Evolutionary conservation across 1,140 invertebrate species (phyloP).

Genomic region (Ylistrum balloti): DNA sequence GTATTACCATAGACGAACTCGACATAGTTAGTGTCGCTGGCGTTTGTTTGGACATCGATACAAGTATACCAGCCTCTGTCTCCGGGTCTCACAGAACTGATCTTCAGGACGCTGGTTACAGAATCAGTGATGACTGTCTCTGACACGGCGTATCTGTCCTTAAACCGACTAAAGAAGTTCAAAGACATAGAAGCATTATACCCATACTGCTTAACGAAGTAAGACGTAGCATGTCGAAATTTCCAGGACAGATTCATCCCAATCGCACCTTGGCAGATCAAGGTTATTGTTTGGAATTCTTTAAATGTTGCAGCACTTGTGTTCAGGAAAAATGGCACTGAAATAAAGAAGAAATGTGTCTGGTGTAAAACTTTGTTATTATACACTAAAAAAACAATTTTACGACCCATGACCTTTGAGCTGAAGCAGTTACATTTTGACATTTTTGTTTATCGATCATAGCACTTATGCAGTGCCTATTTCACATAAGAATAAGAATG

Average conservation of each 20-base stretch:
- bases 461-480: too few relatives aligned
- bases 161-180: neutral
- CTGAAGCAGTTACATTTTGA: too few relatives aligned
- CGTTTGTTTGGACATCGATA: neutral
- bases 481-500: too few relatives aligned
- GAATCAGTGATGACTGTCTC: neutral
- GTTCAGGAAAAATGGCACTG: neutral
- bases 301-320: neutral
- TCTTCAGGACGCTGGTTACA: neutral
- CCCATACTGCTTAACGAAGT: neutral
- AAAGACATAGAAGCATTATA: neutral
- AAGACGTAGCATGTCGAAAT: neutral
- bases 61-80: neutral
- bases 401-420: too few relatives aligned
- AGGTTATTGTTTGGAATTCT: constrained; percentile 6
- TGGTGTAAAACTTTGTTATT: too few relatives aligned
- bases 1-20: neutral
- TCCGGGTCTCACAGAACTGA: neutral
- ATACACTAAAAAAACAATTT: too few relatives aligned
- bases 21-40: neutral
- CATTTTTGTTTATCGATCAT: too few relatives aligned
- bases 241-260: neutral
- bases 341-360: neutral
- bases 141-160: neutral
- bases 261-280: neutral